Evolutionary conservation across 2,888 invertebrate genomes (phyloP), one percentile per base, ranked within the genome.

Genomic region (Spodoptera littoralis): DNA sequence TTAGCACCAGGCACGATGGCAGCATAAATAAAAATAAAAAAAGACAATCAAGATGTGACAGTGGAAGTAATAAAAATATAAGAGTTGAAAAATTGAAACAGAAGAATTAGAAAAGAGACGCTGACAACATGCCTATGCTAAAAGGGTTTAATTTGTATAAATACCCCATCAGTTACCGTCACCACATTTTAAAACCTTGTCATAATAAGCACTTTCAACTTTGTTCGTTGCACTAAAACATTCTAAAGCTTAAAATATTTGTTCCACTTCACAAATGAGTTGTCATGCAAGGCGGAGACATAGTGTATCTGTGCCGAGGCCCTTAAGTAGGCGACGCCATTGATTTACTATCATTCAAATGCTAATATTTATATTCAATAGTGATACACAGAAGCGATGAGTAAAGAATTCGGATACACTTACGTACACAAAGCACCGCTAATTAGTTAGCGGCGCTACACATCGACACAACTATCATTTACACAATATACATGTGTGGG

Each of bases 351-450:
- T 60, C 70, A 71, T 83, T 76, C 58, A 72, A 77, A 83, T 78
- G 73, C 75, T 76, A 84, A 86, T 76, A 73, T 76, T 81, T 70
- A 72, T 76, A 71, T 78, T 75, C 63, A 72, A 68, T 75, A 73
- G 59, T 70, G 49, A 65, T 73, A 73, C 68, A 60, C 65, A 70
- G 76, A 76, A 71, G 66, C 73, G 59, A 71, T 76, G 80, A 71
- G 61, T 67, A 64, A 70, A 81, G 82, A 83, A 86, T 86, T 86
- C 70, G 80, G 78, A 68, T 76, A 79, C 73, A 72, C 63, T 69
- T 70, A 18, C 1, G 18, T 18, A n/a, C n/a, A n/a, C n/a, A n/a
- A n/a, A n/a, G n/a, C n/a, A n/a, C n/a, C n/a, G n/a, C n/a, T n/a
- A n/a, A n/a, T n/a, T n/a, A n/a, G n/a, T n/a, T n/a, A n/a, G n/a